Evolutionary conservation across 2,113 vertebrate genomes (phyloP).

Genomic region (Pygoscelis antarcticus): DNA sequence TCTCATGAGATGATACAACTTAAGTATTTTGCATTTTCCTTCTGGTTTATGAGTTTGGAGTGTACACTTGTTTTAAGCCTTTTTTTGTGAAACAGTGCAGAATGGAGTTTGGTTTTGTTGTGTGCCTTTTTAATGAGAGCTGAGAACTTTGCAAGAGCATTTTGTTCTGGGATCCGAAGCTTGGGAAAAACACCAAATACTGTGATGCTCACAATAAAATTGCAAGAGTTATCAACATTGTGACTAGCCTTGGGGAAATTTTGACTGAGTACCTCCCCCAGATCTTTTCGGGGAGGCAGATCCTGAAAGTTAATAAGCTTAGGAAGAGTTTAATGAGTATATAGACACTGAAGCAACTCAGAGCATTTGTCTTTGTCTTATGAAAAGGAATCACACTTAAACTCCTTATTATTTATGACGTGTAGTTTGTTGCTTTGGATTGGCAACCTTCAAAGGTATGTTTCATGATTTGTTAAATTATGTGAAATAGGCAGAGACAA

Average conservation of each 20-base stretch:
- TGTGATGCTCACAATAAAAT: background rate
- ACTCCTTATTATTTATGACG: background rate
- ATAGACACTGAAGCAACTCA: background rate
- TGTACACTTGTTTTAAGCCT: background rate
- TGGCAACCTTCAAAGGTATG: background rate
- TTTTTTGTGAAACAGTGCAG: background rate
- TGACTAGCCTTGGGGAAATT: background rate
- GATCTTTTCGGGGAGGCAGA: background rate
- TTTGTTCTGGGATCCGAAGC: background rate
- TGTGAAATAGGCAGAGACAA: background rate
- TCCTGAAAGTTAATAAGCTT: background rate
- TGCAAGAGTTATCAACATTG: background rate
- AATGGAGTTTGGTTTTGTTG: background rate
- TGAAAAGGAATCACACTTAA: background rate
- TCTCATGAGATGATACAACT: background rate
- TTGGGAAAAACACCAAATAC: background rate
- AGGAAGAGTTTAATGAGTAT: conserved; percentile 4
- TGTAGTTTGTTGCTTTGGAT: background rate
- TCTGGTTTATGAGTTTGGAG: background rate
- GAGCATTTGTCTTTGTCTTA: background rate
- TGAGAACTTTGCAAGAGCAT: background rate
- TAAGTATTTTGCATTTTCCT: background rate
- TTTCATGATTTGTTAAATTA: background rate
- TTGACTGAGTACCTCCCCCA: background rate
- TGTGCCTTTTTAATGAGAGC: background rate